Evolutionary conservation across 2,797 vertebrate genomes (phyloP).

Genomic region (Clamator glandarius): DNA sequence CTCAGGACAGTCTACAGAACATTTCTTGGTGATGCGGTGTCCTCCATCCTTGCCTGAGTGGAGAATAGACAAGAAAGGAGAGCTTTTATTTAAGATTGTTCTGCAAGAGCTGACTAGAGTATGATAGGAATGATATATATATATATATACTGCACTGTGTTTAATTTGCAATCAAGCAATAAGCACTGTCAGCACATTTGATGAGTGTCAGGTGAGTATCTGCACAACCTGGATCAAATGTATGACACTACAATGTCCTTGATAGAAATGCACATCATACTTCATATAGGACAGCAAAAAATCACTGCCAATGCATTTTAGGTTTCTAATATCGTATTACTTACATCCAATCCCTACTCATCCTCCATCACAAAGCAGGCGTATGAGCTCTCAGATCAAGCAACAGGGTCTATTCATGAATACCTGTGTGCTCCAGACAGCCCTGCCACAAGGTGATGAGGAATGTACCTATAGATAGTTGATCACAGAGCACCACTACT

Average conservation of each 20-base stretch:
- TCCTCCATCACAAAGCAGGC: neutral
- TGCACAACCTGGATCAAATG: neutral
- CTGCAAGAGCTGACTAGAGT: neutral
- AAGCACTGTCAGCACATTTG: neutral
- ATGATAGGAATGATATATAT: too few relatives aligned
- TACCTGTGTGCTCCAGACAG: neutral
- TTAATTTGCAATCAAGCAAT: neutral
- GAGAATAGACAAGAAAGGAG: neutral
- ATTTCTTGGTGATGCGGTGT: slow-evolving; percentile 63
- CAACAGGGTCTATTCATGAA: neutral
- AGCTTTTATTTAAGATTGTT: neutral
- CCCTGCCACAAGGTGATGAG: neutral
- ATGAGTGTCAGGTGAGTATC: neutral
- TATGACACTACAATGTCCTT: neutral
- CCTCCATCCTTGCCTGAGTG: neutral
- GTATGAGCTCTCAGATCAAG: neutral
- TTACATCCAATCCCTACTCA: neutral
- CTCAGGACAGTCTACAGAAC: slow-evolving; percentile 8
- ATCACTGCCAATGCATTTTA: neutral
- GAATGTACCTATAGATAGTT: neutral
- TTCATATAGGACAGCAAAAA: neutral
- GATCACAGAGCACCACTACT: neutral
- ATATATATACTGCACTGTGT: neutral
- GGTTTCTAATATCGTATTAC: neutral
- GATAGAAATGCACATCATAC: neutral